Conservation (phyloP, 2,113 vertebrate genomes). For the Charina bottae region DNA sequence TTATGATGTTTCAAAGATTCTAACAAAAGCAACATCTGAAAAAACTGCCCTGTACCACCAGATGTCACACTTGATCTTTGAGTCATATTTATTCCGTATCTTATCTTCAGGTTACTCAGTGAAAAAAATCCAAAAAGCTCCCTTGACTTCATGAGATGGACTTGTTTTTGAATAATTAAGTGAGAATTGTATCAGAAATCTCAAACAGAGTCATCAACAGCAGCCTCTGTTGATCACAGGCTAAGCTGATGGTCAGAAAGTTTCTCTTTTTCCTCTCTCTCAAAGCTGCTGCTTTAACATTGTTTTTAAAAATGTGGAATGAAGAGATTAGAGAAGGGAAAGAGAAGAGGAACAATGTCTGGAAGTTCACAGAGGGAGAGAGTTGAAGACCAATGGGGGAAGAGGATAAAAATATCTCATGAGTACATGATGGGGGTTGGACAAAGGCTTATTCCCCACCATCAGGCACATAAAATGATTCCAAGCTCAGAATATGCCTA, state of each 20-base stretch:
- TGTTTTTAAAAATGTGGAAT: not conserved
- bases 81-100: not conserved
- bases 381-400: not conserved
- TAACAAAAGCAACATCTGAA: not conserved
- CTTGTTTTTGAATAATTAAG: conserved; percentile 48
- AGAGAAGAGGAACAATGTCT: not conserved
- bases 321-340: not conserved
- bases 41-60: conserved; percentile 49
- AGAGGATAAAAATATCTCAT: not conserved
- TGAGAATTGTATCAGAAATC: not conserved
- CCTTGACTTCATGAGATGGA: conserved; percentile 3
- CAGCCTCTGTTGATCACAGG: not conserved
- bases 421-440: not conserved
- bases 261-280: not conserved
- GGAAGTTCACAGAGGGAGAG: not conserved
- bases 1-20: fast-evolving
- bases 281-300: not conserved
- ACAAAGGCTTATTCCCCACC: not conserved
- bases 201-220: no score
- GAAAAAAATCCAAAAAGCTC: conserved; percentile 33
- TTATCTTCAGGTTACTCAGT: not conserved
- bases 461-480: not conserved
- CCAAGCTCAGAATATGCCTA: not conserved
- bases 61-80: conserved; percentile 68
- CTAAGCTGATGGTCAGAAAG: not conserved